Conservation (phyloP, 2,113 vertebrate species). For the Fregetta grallaria region DNA sequence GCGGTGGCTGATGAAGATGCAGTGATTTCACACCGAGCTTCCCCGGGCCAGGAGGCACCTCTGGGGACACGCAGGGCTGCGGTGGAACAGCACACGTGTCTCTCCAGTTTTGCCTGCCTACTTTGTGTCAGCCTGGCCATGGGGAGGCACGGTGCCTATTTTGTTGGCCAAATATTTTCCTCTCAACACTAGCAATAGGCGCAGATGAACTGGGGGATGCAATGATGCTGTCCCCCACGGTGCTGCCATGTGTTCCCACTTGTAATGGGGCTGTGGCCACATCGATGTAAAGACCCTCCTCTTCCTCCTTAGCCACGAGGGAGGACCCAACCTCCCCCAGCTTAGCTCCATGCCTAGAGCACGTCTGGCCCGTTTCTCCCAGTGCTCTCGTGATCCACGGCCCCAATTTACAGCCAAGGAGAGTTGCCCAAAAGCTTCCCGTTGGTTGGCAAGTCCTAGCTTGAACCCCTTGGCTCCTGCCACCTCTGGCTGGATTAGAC, state of each 20-base stretch:
- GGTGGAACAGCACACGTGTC: background rate
- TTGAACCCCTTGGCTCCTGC: background rate
- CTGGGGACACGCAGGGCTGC: background rate
- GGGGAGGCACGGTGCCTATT: background rate
- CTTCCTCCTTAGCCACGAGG: background rate
- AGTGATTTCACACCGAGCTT: background rate
- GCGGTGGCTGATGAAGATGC: background rate
- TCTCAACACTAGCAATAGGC: background rate
- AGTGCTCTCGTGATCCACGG: background rate
- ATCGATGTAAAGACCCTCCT: background rate
- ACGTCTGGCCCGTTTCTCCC: background rate
- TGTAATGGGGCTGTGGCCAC: background rate
- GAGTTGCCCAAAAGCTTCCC: background rate
- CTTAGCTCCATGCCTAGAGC: background rate
- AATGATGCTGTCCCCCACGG: background rate
- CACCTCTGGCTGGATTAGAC: background rate
- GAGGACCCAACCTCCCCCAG: background rate
- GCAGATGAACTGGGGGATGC: background rate
- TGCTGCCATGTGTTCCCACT: background rate
- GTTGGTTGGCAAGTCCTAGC: background rate
- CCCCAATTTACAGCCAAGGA: background rate
- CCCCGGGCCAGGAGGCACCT: background rate
- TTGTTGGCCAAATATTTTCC: background rate
- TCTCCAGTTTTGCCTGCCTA: fast-evolving
- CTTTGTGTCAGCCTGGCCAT: background rate